A percentile compares a stretch with the other conserved stretches of the same genome.
Evolutionary conservation across 2,113 vertebrate species (phyloP).

Genomic region (Cromileptes altivelis): DNA sequence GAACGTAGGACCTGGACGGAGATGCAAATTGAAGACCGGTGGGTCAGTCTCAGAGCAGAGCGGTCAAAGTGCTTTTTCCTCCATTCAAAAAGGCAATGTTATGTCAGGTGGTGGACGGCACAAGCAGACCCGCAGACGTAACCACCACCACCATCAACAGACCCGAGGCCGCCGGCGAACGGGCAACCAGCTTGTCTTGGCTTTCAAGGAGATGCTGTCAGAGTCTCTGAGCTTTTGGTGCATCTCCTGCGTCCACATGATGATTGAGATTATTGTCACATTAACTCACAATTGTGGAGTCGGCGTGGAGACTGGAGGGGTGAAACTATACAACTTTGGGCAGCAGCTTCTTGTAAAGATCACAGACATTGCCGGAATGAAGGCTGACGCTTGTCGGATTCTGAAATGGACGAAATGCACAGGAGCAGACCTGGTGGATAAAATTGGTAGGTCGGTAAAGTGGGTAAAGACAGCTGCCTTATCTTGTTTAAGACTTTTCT

Average conservation of each 20-base stretch:
- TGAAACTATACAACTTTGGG: conserved; percentile 86
- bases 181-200: conserved; percentile 75
- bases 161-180: conserved; percentile 70
- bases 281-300: conserved; percentile 87
- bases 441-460: conserved; percentile 64
- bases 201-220: conserved; percentile 84
- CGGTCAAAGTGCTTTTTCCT: conserved; percentile 62
- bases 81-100: conserved; percentile 71
- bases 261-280: conserved; percentile 90
- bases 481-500: conserved; percentile 82
- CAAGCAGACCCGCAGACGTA: conserved; percentile 86
- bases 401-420: conserved; percentile 71
- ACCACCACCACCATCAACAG: conserved; percentile 86
- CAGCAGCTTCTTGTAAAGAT: conserved; percentile 80
- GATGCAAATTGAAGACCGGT: conserved; percentile 72
- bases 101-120: conserved; percentile 82
- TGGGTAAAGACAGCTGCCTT: conserved; percentile 77
- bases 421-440: conserved; percentile 70
- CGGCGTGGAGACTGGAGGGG: conserved; percentile 84
- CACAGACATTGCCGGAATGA: conserved; percentile 83
- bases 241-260: conserved; percentile 87
- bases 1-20: conserved; percentile 71
- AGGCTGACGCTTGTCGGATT: conserved; percentile 78
- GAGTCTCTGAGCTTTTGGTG: conserved; percentile 87
- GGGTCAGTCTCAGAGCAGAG: conserved; percentile 75